Evolutionary conservation across 2,113 vertebrate species (phyloP), one percentile per base, ranked within the genome.

Genomic region (Anoura caudifer): DNA sequence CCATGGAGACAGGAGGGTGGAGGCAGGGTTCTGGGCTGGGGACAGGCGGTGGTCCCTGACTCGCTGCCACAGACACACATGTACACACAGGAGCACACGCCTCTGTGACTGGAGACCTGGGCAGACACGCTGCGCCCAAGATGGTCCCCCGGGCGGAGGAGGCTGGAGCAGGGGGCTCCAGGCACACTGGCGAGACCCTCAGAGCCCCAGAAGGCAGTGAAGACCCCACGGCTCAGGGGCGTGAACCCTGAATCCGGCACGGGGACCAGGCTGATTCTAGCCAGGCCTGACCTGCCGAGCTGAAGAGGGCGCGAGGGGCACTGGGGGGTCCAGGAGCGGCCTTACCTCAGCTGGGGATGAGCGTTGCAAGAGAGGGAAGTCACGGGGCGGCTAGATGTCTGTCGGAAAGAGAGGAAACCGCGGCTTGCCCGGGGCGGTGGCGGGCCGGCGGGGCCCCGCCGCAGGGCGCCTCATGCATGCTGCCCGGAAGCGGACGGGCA

Each of bases 371-470:
- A 36, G 97, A 97, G 97, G 96, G 85, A 81, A 43, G 85, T 97
- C 95, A 0, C 54, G 82, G 88, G 96, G 96, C 97, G 5, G 98
- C 98, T 99, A 99, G 98, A 99, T 98, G 98, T 99, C 99, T 99
- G 98, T 59, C 4, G 31, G 77, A 7, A 75, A 96, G 94, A 98
- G 82, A 98, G 96, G 94, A 93, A 63, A 96, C 2, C 31, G 43
- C 17, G 22, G 95, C 95, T 98, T 26, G 56, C 81, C 77, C 0
- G 0, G 24, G 4, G 19, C 15, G 0, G 56, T 1, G 1, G n/a
- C 1, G 20, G 72, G 87, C 91, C 69, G 87, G 95, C 87, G 15
- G 24, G 97, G 82, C 89, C 45, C 12, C 7, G 13, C 12, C 7
- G 13, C 3, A n/a, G 67, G 90, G 80, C 67, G 0, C 69, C 95